Evolutionary conservation across 1,140 invertebrate genomes (phyloP), one percentile per base, ranked within the genome.

Genomic region (Zaprionus lachaisei): DNA sequence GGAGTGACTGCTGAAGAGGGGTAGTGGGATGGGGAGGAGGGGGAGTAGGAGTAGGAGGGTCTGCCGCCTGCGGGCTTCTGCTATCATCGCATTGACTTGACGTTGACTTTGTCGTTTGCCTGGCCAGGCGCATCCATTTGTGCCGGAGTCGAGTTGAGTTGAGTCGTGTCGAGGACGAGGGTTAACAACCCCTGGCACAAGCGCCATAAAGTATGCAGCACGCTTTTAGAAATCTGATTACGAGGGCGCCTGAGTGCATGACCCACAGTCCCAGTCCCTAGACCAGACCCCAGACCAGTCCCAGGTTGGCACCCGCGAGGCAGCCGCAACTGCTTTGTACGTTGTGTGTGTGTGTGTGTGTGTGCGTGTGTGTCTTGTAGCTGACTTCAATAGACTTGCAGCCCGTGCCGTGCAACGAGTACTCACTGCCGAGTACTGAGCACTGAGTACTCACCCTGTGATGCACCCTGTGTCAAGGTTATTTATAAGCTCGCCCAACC

Each of bases 181-280:
- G 84, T 89, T 76, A 89, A 90, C 85, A 90, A 89, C 84, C 84
- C 66, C 84, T 31, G 73, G 24, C 54, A 31, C 54, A 64, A 71
- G 68, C 80, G 65, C 65, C 83, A 63, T 76, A 81, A 79, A 83
- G 83, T 75, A 87, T 78, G 83, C 83, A 87, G 75, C 78, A 76
- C 81, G 79, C 84, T 84, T 87, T 79, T 60, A 76, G 84, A 77
- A 89, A 87, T 89, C 84, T 58, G 84, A 87, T 87, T 89, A 87
- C 75, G 79, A 87, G 80, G 61, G 69, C 66, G 41, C 84, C 80
- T 71, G 77, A 87, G 83, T 89, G 83, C 84, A 89, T 71, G 77
- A 72, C 72, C 69, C 84, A 85, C 79, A 84, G 81, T 57, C 20
- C 9, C 51, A 74, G 31, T 38, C 72, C 51, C 11, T 26, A 31